These are phyloP conservation scores for Exephanes ischioxanthus DNA, from an alignment of 2,888 invertebrate species.

Conservation along the genomic window DNA sequence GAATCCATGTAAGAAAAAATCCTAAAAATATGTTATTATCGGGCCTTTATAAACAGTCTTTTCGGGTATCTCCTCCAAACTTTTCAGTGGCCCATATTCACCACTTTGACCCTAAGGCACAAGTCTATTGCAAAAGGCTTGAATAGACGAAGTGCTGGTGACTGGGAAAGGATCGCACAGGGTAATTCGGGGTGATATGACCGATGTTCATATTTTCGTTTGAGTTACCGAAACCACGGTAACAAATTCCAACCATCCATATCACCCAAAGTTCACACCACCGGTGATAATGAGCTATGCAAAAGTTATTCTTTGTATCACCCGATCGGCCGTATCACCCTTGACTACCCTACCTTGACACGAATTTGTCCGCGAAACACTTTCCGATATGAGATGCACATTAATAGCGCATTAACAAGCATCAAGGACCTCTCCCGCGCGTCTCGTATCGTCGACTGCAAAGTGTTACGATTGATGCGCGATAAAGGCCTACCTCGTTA, in stretches of 20 bases:
- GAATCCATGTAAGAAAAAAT: too few species aligned
- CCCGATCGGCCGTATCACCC: neutral
- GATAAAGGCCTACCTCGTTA: conserved; percentile 58
- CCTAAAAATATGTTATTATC: too few species aligned
- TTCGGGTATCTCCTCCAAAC: too few species aligned
- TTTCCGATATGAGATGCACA: conserved; percentile 23
- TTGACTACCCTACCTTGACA: conserved; percentile 31
- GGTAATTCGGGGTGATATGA: neutral
- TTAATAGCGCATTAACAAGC: conserved; percentile 42
- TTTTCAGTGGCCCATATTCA: too few species aligned
- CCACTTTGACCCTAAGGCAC: too few species aligned
- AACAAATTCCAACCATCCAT: too few species aligned
- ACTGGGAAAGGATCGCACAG: too few species aligned
- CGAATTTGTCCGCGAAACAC: conserved; percentile 19
- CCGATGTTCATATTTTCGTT: neutral
- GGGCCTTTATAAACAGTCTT: too few species aligned
- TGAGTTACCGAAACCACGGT: neutral
- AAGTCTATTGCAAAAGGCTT: too few species aligned
- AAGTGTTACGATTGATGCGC: conserved; percentile 35
- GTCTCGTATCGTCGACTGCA: conserved; percentile 1
- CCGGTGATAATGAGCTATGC: neutral
- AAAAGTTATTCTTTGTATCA: neutral
- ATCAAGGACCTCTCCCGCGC: conserved; percentile 31
- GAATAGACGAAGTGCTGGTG: too few species aligned
- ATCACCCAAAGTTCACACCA: neutral